Percentiles rank a stretch among this genome's conserved stretches.
phyloP scores from a whole-genome alignment of 2,888 invertebrate species.

The Synanthedon formicaeformis region DNA sequence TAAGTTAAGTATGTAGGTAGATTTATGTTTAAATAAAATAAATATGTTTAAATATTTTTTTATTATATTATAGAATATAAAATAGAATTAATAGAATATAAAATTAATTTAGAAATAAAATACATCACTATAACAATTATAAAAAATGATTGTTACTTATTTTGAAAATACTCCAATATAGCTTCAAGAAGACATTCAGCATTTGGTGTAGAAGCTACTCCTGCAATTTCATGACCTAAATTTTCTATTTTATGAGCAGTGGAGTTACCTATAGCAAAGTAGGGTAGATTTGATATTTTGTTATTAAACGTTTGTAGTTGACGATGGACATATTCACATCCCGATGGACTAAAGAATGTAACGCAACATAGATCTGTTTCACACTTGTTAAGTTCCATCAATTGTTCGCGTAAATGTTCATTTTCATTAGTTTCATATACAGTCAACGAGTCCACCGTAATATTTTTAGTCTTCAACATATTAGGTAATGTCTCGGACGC shows the following conservation, averaged over 20 bases:
- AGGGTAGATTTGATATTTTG: slow-evolving; percentile 36
- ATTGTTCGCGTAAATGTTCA: slow-evolving; percentile 32
- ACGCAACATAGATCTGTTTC: slow-evolving; percentile 31
- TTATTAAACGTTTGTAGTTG: slow-evolving; percentile 54
- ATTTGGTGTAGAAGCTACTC: slow-evolving; percentile 41
- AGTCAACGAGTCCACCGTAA: slow-evolving; percentile 36
- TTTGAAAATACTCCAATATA: slow-evolving; percentile 32
- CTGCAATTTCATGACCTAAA: slow-evolving; percentile 52
- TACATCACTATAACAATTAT: too few species aligned
- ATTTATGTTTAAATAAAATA: too few species aligned
- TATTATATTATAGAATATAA: too few species aligned
- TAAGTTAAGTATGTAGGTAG: too few species aligned
- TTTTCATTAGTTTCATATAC: slow-evolving; percentile 60
- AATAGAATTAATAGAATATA: too few species aligned
- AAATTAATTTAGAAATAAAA: too few species aligned
- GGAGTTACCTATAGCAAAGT: slow-evolving; percentile 60
- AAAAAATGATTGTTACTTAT: not conserved
- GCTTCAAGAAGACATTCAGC: slow-evolving; percentile 41
- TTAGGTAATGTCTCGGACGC: slow-evolving; percentile 42
- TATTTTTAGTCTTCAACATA: slow-evolving; percentile 22
- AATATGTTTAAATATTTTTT: too few species aligned
- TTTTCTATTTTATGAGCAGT: slow-evolving; percentile 58
- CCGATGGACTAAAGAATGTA: slow-evolving; percentile 61
- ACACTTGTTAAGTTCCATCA: slow-evolving; percentile 32
- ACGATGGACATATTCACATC: slow-evolving; percentile 53